phyloP scores from a whole-genome alignment of 2,888 invertebrate species.

The Crioceris asparagi region DNA sequence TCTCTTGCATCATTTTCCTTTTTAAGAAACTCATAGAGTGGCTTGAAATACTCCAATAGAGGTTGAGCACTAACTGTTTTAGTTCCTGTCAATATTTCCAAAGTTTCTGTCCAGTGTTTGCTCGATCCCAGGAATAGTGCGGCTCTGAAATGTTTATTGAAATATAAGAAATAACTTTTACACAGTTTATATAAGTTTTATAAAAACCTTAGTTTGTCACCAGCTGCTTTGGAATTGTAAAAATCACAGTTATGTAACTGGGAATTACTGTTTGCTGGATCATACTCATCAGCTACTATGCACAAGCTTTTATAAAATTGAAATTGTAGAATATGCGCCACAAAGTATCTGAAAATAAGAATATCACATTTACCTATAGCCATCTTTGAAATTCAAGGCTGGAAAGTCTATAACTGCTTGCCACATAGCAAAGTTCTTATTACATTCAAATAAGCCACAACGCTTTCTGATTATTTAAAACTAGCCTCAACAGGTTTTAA shows the following conservation, averaged over 20 bases:
- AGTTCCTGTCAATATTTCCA: conserved; percentile 47
- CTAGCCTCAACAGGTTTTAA: neutral
- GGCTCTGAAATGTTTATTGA: conserved; percentile 34
- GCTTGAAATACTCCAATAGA: conserved; percentile 48
- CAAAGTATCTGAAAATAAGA: conserved; percentile 41
- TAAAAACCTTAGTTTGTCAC: conserved; percentile 44
- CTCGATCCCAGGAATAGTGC: conserved; percentile 41
- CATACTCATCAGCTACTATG: conserved; percentile 51
- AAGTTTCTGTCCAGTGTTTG: conserved; percentile 46
- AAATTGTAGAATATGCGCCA: conserved; percentile 65
- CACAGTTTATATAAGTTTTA: neutral
- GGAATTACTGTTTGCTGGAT: conserved; percentile 35
- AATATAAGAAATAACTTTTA: neutral
- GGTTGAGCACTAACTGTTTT: conserved; percentile 44
- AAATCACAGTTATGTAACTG: conserved; percentile 29
- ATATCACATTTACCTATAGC: neutral
- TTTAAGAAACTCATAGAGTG: conserved; percentile 43
- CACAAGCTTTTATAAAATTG: conserved; percentile 67
- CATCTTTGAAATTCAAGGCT: too few relatives aligned
- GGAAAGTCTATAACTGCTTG: too few relatives aligned
- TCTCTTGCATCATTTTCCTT: conserved; percentile 39
- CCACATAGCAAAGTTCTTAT: neutral
- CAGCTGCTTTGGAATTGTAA: conserved; percentile 25
- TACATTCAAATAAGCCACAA: neutral
- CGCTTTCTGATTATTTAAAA: neutral